These are phyloP conservation scores for Drosophila pseudoobscura DNA, from an alignment of 1,140 invertebrate genomes.

Conservation along the genomic window DNA sequence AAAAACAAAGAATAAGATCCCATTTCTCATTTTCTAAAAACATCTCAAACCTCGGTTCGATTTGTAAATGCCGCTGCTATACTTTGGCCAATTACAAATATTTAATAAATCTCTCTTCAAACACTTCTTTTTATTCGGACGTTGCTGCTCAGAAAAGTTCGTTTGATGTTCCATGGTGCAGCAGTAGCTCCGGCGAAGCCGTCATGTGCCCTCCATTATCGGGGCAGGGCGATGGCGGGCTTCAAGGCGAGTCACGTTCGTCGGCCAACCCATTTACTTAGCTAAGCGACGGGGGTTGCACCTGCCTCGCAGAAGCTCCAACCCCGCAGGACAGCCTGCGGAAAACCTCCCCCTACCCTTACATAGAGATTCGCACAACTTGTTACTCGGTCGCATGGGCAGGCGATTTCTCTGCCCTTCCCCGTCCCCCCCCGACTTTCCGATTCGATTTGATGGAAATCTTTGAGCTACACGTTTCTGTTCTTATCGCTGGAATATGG, in stretches of 20 bases:
- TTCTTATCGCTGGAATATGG: constrained; percentile 75
- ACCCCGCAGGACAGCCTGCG: constrained; percentile 5
- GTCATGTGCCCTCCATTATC: constrained; percentile 40
- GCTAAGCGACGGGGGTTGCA: constrained; percentile 78
- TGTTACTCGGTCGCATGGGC: constrained; percentile 50
- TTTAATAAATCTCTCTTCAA: background rate
- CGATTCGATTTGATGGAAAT: constrained; percentile 67
- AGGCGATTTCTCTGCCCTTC: constrained; percentile 19
- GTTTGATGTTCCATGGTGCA: constrained; percentile 44
- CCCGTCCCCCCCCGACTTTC: too few species aligned
- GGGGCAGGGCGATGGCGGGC: constrained; percentile 12
- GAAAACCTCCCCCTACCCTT: constrained; percentile 35
- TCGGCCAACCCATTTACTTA: constrained; percentile 78
- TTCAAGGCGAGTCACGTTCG: constrained; percentile 66
- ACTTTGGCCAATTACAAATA: too few species aligned
- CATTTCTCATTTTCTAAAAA: too few species aligned
- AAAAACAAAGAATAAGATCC: too few species aligned
- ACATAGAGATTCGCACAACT: constrained; percentile 65
- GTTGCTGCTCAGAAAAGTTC: background rate
- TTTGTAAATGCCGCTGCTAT: too few species aligned
- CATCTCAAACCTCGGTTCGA: too few species aligned
- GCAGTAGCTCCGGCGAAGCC: constrained; percentile 33
- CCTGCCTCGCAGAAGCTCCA: constrained; percentile 48
- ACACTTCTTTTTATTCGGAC: background rate
- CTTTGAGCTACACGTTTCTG: constrained; percentile 71